Evolutionary conservation across 1,140 invertebrate genomes (phyloP).

Genomic region (Leucophenga varia): DNA sequence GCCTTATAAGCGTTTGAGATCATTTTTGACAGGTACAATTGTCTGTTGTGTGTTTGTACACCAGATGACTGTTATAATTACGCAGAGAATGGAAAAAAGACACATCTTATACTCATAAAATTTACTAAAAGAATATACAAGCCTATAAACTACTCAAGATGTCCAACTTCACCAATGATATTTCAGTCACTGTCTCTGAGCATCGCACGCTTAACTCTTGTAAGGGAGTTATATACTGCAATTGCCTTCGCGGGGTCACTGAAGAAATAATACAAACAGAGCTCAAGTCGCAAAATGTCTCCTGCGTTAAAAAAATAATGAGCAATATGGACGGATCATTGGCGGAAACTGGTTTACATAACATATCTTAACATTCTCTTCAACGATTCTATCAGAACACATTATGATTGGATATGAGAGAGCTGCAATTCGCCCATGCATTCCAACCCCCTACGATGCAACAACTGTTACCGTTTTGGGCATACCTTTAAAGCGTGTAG

Average conservation of each 20-base stretch:
- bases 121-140: slow-evolving; percentile 7
- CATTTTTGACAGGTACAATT: too few species aligned
- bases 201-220: slow-evolving; percentile 5
- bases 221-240: slow-evolving; percentile 5
- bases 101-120: too few species aligned
- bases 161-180: slow-evolving; percentile 5
- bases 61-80: too few species aligned
- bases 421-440: background rate
- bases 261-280: slow-evolving; percentile 4
- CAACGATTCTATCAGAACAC: background rate
- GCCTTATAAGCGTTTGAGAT: too few species aligned
- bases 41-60: too few species aligned
- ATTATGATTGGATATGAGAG: slow-evolving; percentile 2
- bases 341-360: background rate
- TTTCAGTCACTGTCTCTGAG: slow-evolving; percentile 5
- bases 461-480: slow-evolving; percentile 2
- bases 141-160: slow-evolving; percentile 7
- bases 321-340: background rate
- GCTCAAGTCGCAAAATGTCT: slow-evolving; percentile 6
- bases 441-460: background rate
- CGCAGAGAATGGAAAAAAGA: too few species aligned
- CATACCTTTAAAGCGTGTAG: background rate
- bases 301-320: slow-evolving; percentile 6
- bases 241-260: background rate
- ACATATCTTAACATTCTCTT: background rate